Evolutionary conservation across 2,888 invertebrate genomes (phyloP), one percentile per base, ranked within the genome.

Genomic region (Xylota sylvarum): DNA sequence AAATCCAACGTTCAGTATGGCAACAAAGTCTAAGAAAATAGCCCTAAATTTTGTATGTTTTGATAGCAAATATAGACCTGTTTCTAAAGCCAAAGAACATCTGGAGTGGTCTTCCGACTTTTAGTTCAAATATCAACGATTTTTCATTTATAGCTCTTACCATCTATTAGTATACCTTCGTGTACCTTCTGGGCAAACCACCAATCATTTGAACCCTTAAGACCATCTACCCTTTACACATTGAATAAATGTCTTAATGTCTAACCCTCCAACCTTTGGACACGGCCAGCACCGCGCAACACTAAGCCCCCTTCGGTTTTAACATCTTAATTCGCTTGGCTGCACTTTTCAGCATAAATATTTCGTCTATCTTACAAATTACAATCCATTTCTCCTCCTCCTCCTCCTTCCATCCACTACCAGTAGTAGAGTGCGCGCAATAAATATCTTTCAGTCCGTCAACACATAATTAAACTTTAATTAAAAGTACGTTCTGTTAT

Each of bases 401-500:
- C 4, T 0, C 1, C 14, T 12, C n/a, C n/a, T 40, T 19, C 9
- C 19, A 52, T 5, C 50, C 5, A n/a, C n/a, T n/a, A 5, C 60
- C n/a, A n/a, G 37, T 10, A 27, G 37, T 14, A 37, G 32, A 32
- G 43, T 52, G 40, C 14, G 37, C 32, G 67, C 73, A 73, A 80
- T 80, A 79, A 79, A 74, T 79, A 62, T 80, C 67, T 35, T 55
- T 64, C 76, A 74, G 69, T 80, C 74, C 74, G 62, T 85, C 80
- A 81, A 76, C 85, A 81, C 81, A 76, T 85, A 76, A 85, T 85
- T 85, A 85, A 85, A 81, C 55, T 85, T 85, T 85, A 58, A 81
- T 85, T 77, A 76, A 81, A 77, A 67, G 30, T 85, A 69, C 74
- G 37, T 52, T 43, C 37, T 30, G 17, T 52, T 83, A 65, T 65